phyloP scores from a whole-genome alignment of 2,113 vertebrate genomes.

The Ophthalmotilapia sp. region DNA sequence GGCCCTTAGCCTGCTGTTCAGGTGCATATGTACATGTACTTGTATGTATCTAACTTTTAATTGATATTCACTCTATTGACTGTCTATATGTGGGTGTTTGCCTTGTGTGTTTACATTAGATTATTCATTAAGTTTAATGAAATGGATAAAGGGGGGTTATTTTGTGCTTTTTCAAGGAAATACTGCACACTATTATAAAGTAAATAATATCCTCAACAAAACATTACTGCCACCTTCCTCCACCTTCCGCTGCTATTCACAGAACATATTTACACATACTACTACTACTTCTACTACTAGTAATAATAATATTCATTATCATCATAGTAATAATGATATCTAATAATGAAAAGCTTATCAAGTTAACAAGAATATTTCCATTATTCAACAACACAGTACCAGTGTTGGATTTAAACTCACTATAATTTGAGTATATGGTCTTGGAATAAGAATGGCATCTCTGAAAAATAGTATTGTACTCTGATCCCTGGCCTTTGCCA shows the following conservation, averaged over 20 bases:
- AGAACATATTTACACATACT: not conserved
- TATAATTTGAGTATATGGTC: not conserved
- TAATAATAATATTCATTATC: not conserved
- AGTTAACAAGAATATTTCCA: not conserved
- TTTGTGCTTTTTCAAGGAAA: not conserved
- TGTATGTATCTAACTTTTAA: not conserved
- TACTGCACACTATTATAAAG: not conserved
- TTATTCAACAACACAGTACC: not conserved
- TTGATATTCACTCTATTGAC: not conserved
- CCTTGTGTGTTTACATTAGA: not conserved
- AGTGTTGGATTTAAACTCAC: not conserved
- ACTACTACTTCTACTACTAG: not conserved
- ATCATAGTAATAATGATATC: not conserved
- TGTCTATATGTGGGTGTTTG: not conserved
- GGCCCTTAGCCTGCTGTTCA: not conserved
- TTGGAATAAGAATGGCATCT: not conserved
- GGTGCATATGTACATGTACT: not conserved
- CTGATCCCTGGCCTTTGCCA: not conserved
- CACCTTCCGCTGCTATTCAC: not conserved
- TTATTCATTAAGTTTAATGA: not conserved
- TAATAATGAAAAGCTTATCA: not conserved
- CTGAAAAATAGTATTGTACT: not conserved
- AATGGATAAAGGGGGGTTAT: not conserved
- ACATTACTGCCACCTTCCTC: not conserved
- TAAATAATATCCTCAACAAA: not conserved